A percentile compares a stretch with the other conserved stretches of the same genome.
Conservation (phyloP, 1,140 invertebrate genomes). For the Parapsyche elsis region DNA sequence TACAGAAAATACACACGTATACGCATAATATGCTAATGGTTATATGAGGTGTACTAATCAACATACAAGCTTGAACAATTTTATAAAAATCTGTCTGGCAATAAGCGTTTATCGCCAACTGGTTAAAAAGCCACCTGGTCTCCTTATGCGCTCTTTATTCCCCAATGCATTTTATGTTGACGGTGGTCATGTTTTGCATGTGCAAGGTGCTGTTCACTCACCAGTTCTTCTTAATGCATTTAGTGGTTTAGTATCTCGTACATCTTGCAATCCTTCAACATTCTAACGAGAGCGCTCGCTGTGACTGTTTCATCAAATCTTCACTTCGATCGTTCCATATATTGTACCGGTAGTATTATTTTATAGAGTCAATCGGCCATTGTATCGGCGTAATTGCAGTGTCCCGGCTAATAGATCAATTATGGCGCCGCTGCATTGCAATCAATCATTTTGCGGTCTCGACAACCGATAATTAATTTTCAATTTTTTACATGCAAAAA, state of each 20-base stretch:
- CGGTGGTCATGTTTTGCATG: neutral
- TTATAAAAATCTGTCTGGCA: slow-evolving; percentile 14
- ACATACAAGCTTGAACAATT: slow-evolving; percentile 9
- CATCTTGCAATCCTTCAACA: no score
- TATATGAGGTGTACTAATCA: neutral
- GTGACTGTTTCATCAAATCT: no score
- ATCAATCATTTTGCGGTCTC: neutral
- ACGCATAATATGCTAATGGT: neutral
- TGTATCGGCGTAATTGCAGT: neutral
- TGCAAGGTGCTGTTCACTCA: slow-evolving; percentile 16
- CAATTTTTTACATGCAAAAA: neutral
- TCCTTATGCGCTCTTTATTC: neutral
- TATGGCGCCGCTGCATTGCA: neutral
- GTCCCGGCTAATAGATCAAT: neutral
- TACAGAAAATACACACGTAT: neutral
- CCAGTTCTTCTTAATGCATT: no score
- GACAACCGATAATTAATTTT: neutral
- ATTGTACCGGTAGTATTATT: no score
- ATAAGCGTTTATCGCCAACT: neutral
- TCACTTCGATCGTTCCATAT: no score
- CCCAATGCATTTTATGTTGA: neutral
- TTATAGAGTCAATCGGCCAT: neutral
- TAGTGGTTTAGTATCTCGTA: no score
- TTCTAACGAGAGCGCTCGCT: no score
- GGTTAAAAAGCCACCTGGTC: neutral